phyloP scores from a whole-genome alignment of 2,797 vertebrate species.

The Remorina albescens region DNA sequence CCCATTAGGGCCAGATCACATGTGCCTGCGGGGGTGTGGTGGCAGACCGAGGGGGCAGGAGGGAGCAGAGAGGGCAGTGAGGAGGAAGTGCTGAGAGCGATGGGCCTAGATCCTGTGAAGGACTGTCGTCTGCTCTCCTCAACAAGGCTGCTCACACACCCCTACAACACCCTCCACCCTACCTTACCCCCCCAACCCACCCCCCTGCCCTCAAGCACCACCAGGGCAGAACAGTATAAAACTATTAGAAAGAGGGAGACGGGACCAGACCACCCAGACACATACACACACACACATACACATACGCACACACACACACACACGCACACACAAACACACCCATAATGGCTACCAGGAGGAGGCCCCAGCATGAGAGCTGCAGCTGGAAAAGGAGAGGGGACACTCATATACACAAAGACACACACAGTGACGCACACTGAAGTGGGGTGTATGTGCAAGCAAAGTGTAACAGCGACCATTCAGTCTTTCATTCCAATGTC shows the following conservation, averaged over 20 bases:
- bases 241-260: slow-evolving; percentile 84
- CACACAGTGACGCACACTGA: slow-evolving; percentile 44
- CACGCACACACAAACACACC: slow-evolving; percentile 62
- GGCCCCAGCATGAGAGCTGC: slow-evolving; percentile 82
- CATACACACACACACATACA: slow-evolving; percentile 78
- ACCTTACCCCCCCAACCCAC: slow-evolving; percentile 40
- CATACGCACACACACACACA: slow-evolving; percentile 65
- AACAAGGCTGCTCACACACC: slow-evolving; percentile 89
- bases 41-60: slow-evolving; percentile 90
- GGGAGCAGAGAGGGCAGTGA: slow-evolving; percentile 91
- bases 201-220: slow-evolving; percentile 90
- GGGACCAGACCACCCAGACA: slow-evolving; percentile 95
- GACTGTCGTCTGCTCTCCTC: slow-evolving; percentile 92
- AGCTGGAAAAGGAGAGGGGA: slow-evolving; percentile 76
- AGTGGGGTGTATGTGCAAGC: slow-evolving; percentile 45
- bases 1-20: slow-evolving; percentile 95
- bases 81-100: slow-evolving; percentile 90
- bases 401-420: slow-evolving; percentile 31
- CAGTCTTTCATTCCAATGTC: slow-evolving; percentile 70
- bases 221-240: slow-evolving; percentile 92
- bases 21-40: slow-evolving; percentile 87
- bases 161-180: slow-evolving; percentile 60
- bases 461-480: slow-evolving; percentile 38
- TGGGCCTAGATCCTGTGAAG: slow-evolving; percentile 91
- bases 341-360: slow-evolving; percentile 89